Conservation (phyloP, 2,888 invertebrate genomes). For the Cabera pusaria region DNA sequence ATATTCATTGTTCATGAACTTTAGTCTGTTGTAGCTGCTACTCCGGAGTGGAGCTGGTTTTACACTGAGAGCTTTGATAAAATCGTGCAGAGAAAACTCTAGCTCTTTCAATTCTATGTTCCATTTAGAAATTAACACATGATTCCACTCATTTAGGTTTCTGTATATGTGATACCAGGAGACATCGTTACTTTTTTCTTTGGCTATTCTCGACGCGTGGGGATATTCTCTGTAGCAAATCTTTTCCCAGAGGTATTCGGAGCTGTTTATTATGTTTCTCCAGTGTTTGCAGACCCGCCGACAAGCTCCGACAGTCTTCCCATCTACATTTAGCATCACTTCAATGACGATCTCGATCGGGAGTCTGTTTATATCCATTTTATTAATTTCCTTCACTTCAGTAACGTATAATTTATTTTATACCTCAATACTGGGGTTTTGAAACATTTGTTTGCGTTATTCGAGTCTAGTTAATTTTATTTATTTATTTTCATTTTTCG, state of each 20-base stretch:
- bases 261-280: conserved; percentile 54
- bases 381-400: too few species aligned
- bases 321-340: conserved; percentile 56
- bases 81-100: conserved; percentile 57
- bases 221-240: conserved; percentile 53
- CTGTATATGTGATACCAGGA: conserved; percentile 66
- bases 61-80: conserved; percentile 52
- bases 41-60: conserved; percentile 40
- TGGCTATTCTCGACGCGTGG: conserved; percentile 58
- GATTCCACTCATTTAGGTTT: conserved; percentile 58
- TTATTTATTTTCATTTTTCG: too few species aligned
- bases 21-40: conserved; percentile 51
- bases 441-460: too few species aligned
- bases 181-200: conserved; percentile 53
- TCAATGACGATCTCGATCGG: conserved; percentile 64
- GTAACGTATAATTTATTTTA: too few species aligned
- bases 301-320: conserved; percentile 54
- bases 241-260: conserved; percentile 58
- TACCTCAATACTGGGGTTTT: too few species aligned
- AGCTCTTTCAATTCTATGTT: conserved; percentile 61
- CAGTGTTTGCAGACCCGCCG: conserved; percentile 60
- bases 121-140: conserved; percentile 35
- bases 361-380: conserved; percentile 42
- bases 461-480: too few species aligned
- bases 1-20: conserved; percentile 56